phyloP scores from a whole-genome alignment of 1,140 invertebrate species.

The Antheraea pernyi region DNA sequence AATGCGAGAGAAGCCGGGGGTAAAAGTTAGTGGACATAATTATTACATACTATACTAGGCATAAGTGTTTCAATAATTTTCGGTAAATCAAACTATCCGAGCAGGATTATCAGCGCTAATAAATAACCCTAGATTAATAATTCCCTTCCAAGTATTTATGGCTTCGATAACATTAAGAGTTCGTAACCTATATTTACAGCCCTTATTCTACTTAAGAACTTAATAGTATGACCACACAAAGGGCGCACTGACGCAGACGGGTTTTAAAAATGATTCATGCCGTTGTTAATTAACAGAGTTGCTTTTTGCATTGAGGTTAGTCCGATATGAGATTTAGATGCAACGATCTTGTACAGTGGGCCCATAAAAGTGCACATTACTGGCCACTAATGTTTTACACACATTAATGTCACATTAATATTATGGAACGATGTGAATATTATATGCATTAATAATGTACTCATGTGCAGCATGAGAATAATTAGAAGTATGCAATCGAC shows the following conservation, averaged over 20 bases:
- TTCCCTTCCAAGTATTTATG: conserved; percentile 8
- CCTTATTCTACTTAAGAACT: conserved; percentile 4
- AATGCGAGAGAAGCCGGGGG: no score
- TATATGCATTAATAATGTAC: not conserved
- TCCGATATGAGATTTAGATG: conserved; percentile 43
- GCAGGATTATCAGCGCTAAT: not conserved
- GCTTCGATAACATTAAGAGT: not conserved
- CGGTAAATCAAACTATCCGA: not conserved
- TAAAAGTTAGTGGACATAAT: no score
- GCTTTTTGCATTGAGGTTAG: conserved; percentile 21
- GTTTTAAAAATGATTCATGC: conserved; percentile 26
- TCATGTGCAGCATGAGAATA: not conserved
- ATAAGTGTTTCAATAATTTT: no score
- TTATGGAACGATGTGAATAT: conserved; percentile 57
- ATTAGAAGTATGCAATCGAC: not conserved
- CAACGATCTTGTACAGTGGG: conserved; percentile 47
- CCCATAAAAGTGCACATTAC: conserved; percentile 67
- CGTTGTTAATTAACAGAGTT: conserved; percentile 20
- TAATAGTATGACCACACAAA: conserved; percentile 14
- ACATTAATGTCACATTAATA: conserved; percentile 66
- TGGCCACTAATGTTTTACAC: conserved; percentile 60
- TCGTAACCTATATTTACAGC: conserved; percentile 7
- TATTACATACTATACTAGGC: no score
- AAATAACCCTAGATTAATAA: not conserved
- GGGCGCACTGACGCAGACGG: conserved; percentile 14